Percentiles rank a stretch among this genome's conserved stretches.
Conservation (phyloP, 1,140 invertebrate genomes). For the Chrysomallon squamiferum region DNA sequence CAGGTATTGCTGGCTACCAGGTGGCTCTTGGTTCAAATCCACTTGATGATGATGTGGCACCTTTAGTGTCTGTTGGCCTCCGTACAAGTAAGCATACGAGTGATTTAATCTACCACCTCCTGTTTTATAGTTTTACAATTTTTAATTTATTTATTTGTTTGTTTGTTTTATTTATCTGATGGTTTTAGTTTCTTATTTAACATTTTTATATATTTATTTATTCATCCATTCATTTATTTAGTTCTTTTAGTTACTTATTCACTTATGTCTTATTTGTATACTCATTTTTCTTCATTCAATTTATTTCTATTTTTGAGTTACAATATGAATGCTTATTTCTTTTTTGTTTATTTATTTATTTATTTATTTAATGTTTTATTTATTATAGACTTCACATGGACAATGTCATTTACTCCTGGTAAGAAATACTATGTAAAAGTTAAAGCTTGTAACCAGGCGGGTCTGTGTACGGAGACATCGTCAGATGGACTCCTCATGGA, state of each 20-base stretch:
- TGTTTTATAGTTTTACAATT: not conserved
- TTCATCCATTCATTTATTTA: no score
- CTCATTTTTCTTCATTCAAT: no score
- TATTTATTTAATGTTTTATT: no score
- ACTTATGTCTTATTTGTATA: no score
- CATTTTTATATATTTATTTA: no score
- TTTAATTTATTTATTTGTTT: no score
- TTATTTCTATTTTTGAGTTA: no score
- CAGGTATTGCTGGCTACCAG: slow-evolving; percentile 18
- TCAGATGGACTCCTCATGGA: slow-evolving; percentile 31
- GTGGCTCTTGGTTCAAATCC: slow-evolving; percentile 24
- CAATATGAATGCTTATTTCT: no score
- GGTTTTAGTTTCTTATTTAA: no score
- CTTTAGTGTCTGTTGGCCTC: slow-evolving; percentile 13
- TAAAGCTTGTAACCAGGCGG: slow-evolving; percentile 30
- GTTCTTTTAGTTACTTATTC: no score
- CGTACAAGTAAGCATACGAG: slow-evolving; percentile 11
- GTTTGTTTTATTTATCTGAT: no score
- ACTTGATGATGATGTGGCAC: slow-evolving; percentile 1
- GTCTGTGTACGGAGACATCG: slow-evolving; percentile 20
- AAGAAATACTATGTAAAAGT: slow-evolving; percentile 22
- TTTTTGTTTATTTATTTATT: no score
- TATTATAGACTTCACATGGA: slow-evolving; percentile 13
- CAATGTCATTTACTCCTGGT: slow-evolving; percentile 11
- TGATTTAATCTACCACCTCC: not conserved